Conservation (phyloP, 2,888 invertebrate genomes). For the Drosophila tanythrix region DNA sequence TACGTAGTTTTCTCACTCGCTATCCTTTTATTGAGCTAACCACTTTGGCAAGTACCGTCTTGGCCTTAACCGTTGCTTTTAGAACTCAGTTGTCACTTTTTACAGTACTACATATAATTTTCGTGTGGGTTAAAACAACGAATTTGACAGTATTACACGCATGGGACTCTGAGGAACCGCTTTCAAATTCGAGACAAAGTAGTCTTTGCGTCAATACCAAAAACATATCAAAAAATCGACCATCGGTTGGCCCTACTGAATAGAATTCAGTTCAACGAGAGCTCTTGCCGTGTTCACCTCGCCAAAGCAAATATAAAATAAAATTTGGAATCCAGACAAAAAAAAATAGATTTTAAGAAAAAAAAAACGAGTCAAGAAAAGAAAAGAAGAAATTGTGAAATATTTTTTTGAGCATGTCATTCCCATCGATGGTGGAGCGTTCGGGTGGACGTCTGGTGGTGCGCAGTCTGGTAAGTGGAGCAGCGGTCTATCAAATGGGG, state of each 20-base stretch:
- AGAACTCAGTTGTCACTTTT: neutral
- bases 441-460: constrained; percentile 87
- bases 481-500: constrained; percentile 85
- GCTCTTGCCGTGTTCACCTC: constrained; percentile 42
- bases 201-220: constrained; percentile 50
- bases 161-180: constrained; percentile 36
- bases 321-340: neutral
- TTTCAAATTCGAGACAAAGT: constrained; percentile 42
- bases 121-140: constrained; percentile 14
- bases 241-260: constrained; percentile 36
- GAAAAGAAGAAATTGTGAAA: neutral
- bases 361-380: neutral
- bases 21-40: too few species aligned
- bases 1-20: neutral
- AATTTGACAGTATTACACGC: constrained; percentile 40
- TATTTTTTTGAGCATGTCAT: constrained; percentile 80
- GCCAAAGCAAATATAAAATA: constrained; percentile 8
- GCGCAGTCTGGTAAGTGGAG: constrained; percentile 86
- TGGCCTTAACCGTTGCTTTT: neutral
- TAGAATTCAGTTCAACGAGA: constrained; percentile 33
- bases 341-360: neutral
- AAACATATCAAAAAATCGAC: constrained; percentile 22
- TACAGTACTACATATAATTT: neutral
- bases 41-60: neutral
- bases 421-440: constrained; percentile 88